Percentiles rank a stretch among this genome's conserved stretches.
Evolutionary conservation across 2,888 invertebrate species (phyloP).

Genomic region (Myopa testacea): DNA sequence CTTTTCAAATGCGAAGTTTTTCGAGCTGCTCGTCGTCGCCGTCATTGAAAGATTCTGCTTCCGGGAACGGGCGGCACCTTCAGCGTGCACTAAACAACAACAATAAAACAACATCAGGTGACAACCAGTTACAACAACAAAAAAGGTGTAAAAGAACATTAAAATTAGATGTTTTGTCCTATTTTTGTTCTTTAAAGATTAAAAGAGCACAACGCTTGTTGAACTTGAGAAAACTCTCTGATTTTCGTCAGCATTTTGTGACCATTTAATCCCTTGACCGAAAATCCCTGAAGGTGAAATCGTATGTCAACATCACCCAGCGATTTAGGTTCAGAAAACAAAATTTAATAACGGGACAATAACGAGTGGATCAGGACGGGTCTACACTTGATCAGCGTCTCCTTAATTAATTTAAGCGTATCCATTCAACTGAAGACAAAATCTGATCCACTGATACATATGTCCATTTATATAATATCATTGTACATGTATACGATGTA

Average conservation of each 20-base stretch:
- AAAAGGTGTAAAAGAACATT: neutral
- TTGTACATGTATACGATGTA: no score
- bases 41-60: neutral
- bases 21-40: neutral
- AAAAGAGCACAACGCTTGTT: conserved; percentile 21
- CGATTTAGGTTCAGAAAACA: neutral
- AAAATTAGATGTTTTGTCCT: neutral
- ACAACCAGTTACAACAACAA: neutral
- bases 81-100: neutral
- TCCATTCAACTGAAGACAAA: no score
- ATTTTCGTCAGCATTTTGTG: no score
- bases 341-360: no score
- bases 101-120: neutral
- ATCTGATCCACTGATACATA: no score
- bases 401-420: no score
- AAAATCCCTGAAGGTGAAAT: neutral
- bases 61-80: neutral
- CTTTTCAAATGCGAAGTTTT: conserved; percentile 2
- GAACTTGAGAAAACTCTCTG: neutral
- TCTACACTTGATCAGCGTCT: no score
- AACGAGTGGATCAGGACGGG: no score
- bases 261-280: neutral
- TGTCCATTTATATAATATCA: no score
- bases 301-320: no score
- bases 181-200: neutral